These are phyloP conservation scores for Synanthedon tipuliformis DNA, from an alignment of 2,888 invertebrate species.

Conservation along the genomic window DNA sequence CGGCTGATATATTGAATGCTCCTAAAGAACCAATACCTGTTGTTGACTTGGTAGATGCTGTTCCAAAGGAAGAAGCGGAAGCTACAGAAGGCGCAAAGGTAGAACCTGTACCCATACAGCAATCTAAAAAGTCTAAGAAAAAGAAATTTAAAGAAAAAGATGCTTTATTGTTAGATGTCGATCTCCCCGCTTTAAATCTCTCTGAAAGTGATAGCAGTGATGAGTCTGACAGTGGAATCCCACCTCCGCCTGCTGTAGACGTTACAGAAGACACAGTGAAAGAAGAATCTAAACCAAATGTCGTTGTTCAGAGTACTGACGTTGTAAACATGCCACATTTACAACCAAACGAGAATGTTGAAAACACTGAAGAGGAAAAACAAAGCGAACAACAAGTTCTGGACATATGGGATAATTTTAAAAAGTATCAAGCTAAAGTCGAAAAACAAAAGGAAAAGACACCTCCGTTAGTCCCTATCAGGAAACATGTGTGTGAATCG, in stretches of 20 bases:
- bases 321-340: constrained; percentile 8
- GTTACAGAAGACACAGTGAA: constrained; percentile 21
- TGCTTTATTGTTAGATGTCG: constrained; percentile 58
- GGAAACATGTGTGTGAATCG: constrained; percentile 71
- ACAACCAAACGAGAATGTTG: constrained; percentile 20
- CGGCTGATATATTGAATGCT: constrained; percentile 5
- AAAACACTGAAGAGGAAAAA: constrained; percentile 48
- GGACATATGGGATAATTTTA: constrained; percentile 83
- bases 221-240: constrained; percentile 64
- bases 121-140: constrained; percentile 56
- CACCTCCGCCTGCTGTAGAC: constrained; percentile 26
- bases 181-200: constrained; percentile 84
- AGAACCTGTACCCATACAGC: constrained; percentile 33
- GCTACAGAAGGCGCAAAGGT: constrained; percentile 38
- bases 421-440: constrained; percentile 78
- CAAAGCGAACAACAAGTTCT: constrained; percentile 73
- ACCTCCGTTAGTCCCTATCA: constrained; percentile 55
- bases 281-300: constrained; percentile 13
- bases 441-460: constrained; percentile 67
- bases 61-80: constrained; percentile 40
- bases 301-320: constrained; percentile 11
- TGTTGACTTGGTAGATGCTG: constrained; percentile 49
- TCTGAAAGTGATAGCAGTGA: constrained; percentile 87
- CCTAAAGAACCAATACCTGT: constrained; percentile 40
- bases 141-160: constrained; percentile 61